phyloP scores from a whole-genome alignment of 2,113 vertebrate species.

The Potamarius usumacintae region DNA sequence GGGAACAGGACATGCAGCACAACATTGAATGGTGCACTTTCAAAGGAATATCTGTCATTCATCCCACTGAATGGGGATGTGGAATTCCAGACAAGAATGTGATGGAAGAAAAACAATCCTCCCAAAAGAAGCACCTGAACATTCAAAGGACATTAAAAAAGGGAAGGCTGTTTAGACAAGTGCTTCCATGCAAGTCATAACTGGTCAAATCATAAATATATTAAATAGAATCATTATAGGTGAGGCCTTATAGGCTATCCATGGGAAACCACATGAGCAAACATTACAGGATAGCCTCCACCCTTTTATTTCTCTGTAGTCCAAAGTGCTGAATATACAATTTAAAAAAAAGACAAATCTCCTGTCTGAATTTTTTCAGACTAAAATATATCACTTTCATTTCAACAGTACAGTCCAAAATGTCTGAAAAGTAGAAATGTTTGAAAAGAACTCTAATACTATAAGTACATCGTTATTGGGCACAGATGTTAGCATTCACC shows the following conservation, averaged over 20 bases:
- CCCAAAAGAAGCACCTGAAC: constrained; percentile 23
- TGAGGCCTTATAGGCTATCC: neutral
- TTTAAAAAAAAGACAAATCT: neutral
- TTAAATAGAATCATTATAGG: neutral
- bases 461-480: neutral
- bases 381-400: neutral
- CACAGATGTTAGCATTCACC: neutral
- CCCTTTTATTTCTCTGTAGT: neutral
- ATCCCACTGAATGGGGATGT: constrained; percentile 33
- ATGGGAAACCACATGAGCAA: neutral
- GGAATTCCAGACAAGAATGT: constrained; percentile 33
- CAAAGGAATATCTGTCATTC: constrained; percentile 42
- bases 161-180: constrained; percentile 15
- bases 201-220: neutral
- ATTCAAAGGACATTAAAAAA: constrained; percentile 5
- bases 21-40: constrained; percentile 37
- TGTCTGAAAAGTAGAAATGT: neutral
- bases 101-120: constrained; percentile 21
- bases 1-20: constrained; percentile 19
- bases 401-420: neutral
- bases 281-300: neutral
- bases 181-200: constrained; percentile 21
- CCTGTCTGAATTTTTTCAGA: neutral
- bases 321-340: neutral
- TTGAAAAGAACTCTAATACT: neutral